These are phyloP conservation scores for Smittia sp. DNA, from an alignment of 2,888 invertebrate genomes.

Conservation along the genomic window DNA sequence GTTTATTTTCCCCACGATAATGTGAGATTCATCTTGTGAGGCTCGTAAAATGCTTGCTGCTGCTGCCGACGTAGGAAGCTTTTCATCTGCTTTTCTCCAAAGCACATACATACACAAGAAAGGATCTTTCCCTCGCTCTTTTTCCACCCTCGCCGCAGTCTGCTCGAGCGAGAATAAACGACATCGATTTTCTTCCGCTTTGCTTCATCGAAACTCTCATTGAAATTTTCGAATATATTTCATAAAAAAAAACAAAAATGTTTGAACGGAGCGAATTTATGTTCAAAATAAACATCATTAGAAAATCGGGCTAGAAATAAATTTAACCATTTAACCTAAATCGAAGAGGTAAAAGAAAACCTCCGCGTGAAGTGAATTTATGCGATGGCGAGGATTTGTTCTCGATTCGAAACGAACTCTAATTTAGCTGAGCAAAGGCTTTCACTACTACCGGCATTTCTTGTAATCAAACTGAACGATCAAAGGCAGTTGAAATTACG, in stretches of 20 bases:
- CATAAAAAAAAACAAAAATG: background rate
- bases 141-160: background rate
- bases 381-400: background rate
- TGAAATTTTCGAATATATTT: background rate
- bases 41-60: background rate
- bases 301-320: slow-evolving; percentile 1
- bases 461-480: too few relatives aligned
- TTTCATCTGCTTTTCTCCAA: slow-evolving; percentile 1
- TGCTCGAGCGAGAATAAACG: slow-evolving; percentile 1
- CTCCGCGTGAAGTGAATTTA: background rate
- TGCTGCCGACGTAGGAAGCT: background rate
- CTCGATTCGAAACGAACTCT: too few relatives aligned
- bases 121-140: background rate
- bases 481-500: too few relatives aligned
- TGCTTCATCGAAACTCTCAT: background rate
- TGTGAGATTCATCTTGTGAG: slow-evolving; percentile 12
- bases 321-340: slow-evolving; percentile 25
- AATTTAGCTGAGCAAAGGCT: too few relatives aligned
- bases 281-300: slow-evolving; percentile 20
- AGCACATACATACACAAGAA: background rate
- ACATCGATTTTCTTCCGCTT: slow-evolving; percentile 11
- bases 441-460: too few relatives aligned
- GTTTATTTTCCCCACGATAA: background rate
- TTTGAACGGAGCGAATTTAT: slow-evolving; percentile 9
- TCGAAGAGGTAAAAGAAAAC: background rate